Conservation (phyloP, 1,140 invertebrate genomes). For the Lysiphlebus fabarum region DNA sequence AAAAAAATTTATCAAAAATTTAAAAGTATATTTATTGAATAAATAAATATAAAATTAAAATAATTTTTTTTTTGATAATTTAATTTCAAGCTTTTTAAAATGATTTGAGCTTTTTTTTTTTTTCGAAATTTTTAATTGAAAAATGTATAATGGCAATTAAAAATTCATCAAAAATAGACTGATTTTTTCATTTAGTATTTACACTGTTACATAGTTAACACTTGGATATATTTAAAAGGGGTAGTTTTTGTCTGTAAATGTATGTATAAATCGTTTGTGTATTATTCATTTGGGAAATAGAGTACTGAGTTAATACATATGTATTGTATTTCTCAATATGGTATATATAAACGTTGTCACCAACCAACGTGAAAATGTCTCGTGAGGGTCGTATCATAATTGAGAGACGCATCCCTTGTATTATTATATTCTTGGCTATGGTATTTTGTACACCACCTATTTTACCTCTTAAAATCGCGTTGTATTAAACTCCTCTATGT, state of each 20-base stretch:
- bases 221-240: too few species aligned
- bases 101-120: too few species aligned
- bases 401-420: conserved; percentile 25
- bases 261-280: too few species aligned
- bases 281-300: background rate
- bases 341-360: conserved; percentile 6
- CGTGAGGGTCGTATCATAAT: conserved; percentile 22
- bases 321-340: background rate
- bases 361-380: conserved; percentile 10
- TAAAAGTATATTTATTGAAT: too few species aligned
- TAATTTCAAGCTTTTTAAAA: too few species aligned
- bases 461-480: conserved; percentile 1
- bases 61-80: too few species aligned
- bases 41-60: too few species aligned
- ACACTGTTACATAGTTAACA: conserved; percentile 5
- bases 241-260: too few species aligned
- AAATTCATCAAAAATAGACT: too few species aligned
- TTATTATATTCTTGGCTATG: conserved; percentile 16
- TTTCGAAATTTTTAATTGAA: too few species aligned
- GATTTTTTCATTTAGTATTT: background rate
- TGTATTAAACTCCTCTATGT: conserved; percentile 1
- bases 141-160: too few species aligned
- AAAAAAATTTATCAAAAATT: too few species aligned
- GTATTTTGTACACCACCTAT: background rate
- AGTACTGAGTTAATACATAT: background rate